These are phyloP conservation scores for Alouatta palliata DNA, from an alignment of 2,113 vertebrate species.

Conservation along the genomic window DNA sequence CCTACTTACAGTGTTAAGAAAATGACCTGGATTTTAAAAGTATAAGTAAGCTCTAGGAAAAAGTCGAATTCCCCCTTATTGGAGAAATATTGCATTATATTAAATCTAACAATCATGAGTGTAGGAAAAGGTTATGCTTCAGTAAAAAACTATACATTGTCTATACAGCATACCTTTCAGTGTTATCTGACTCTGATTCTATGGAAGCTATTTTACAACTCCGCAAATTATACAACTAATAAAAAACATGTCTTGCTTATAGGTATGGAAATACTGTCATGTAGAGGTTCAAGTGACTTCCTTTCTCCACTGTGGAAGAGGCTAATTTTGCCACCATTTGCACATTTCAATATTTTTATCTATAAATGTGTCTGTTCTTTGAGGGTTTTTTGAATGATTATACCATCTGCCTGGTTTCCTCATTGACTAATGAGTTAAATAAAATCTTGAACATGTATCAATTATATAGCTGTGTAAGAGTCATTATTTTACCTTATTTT, in stretches of 20 bases:
- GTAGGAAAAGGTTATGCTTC: background rate
- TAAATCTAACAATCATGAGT: background rate
- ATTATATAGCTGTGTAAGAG: background rate
- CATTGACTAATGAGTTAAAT: slow-evolving; percentile 38
- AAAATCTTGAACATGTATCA: slow-evolving; percentile 7
- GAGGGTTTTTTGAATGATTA: background rate
- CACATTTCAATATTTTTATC: background rate
- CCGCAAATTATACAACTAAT: background rate
- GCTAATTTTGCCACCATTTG: background rate
- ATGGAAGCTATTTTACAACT: background rate
- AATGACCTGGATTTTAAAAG: slow-evolving; percentile 40
- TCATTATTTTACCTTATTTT: slow-evolving; percentile 17
- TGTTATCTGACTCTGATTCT: background rate
- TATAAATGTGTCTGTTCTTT: background rate
- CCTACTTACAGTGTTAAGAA: background rate
- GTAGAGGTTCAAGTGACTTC: background rate
- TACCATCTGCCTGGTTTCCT: background rate
- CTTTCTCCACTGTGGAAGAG: background rate
- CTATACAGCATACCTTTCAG: background rate
- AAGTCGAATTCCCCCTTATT: background rate
- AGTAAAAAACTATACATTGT: background rate
- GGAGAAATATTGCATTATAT: slow-evolving; percentile 11
- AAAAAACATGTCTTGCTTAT: background rate
- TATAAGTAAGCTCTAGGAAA: background rate
- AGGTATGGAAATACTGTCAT: background rate